phyloP scores from a whole-genome alignment of 2,113 vertebrate species.

The Marmota flaviventris region DNA sequence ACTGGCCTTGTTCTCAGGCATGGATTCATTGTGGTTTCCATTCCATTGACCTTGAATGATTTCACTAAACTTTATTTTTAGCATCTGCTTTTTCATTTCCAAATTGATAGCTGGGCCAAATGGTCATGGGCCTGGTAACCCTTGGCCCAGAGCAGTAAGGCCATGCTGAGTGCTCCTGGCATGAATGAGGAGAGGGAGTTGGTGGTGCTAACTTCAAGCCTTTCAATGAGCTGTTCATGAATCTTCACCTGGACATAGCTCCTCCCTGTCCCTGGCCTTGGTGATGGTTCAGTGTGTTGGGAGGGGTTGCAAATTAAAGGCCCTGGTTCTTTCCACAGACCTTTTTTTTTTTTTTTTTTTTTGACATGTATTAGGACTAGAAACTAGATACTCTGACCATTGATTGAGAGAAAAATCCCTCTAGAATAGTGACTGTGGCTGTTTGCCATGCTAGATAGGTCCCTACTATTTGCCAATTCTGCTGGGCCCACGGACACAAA shows the following conservation, averaged over 20 bases:
- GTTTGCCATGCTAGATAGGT: background rate
- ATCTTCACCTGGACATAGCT: background rate
- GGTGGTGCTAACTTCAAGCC: background rate
- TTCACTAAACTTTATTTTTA: slow-evolving; percentile 68
- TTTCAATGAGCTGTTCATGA: background rate
- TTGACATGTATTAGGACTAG: background rate
- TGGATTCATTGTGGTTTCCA: slow-evolving; percentile 59
- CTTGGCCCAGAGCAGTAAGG: background rate
- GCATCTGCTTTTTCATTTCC: slow-evolving; percentile 61
- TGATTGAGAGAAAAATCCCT: background rate
- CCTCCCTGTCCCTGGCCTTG: background rate
- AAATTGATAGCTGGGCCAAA: slow-evolving; percentile 19
- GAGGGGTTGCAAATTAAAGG: background rate
- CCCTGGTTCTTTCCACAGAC: background rate
- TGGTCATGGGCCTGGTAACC: background rate
- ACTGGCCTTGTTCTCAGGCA: background rate
- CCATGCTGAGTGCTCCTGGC: background rate
- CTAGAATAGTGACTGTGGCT: background rate
- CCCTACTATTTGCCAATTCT: background rate
- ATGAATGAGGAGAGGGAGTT: background rate
- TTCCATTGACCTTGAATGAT: slow-evolving; percentile 51
- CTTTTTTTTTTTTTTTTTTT: background rate
- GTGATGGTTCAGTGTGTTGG: background rate
- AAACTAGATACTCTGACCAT: background rate
- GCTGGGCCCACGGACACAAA: background rate